Evolutionary conservation across 1,140 invertebrate species (phyloP).

Genomic region (Drosophila tristis): DNA sequence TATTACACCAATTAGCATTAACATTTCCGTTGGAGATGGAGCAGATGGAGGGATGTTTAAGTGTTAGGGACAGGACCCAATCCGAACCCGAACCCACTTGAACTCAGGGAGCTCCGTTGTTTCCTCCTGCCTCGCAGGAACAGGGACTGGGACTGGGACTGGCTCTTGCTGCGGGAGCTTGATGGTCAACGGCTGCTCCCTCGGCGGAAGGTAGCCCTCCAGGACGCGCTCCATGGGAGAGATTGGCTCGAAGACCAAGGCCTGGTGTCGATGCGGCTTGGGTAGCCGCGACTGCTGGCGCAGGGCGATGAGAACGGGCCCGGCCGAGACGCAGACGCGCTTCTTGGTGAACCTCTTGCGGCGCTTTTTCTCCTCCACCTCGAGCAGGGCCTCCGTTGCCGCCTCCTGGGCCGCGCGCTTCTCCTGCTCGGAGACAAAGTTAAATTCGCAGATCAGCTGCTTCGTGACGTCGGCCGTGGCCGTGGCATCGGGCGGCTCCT

Average conservation of each 20-base stretch:
- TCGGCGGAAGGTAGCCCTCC: constrained; percentile 54
- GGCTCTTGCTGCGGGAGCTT: constrained; percentile 28
- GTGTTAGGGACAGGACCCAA: neutral
- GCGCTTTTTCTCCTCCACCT: constrained; percentile 77
- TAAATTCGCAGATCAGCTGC: constrained; percentile 69
- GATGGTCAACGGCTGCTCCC: constrained; percentile 62
- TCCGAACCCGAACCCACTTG: constrained; percentile 54
- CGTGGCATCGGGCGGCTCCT: neutral
- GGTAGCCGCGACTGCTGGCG: constrained; percentile 58
- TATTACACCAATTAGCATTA: neutral
- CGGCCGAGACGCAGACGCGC: constrained; percentile 79
- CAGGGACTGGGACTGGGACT: neutral
- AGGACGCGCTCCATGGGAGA: constrained; percentile 49
- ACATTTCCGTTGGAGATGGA: neutral
- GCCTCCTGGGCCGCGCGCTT: constrained; percentile 69
- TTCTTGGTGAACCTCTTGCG: constrained; percentile 80
- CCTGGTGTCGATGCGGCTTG: constrained; percentile 31
- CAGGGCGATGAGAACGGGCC: constrained; percentile 71
- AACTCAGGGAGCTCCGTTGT: constrained; percentile 41
- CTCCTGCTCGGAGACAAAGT: constrained; percentile 74
- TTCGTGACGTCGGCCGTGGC: constrained; percentile 40
- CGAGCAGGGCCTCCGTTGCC: constrained; percentile 65
- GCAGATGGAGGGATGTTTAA: too few species aligned
- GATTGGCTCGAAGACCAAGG: constrained; percentile 55
- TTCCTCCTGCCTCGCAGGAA: constrained; percentile 27